phyloP scores from a whole-genome alignment of 35 echinoderm and acorn worm genomes.

The Stichopus chloronotus region DNA sequence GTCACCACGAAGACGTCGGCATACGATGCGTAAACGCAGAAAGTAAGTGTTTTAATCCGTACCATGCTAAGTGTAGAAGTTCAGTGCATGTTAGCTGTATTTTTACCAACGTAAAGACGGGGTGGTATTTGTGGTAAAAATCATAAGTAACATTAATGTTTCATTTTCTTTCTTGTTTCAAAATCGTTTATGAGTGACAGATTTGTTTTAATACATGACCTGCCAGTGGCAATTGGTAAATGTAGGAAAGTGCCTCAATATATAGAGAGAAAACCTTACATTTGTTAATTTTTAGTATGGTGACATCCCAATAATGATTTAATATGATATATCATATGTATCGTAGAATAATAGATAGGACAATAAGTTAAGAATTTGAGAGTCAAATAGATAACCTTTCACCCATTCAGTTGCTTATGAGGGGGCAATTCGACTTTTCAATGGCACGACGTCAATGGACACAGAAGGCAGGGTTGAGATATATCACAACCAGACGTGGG shows the following conservation, averaged over 20 bases:
- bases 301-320: not conserved
- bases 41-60: not conserved
- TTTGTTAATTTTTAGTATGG: not conserved
- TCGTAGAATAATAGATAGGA: not conserved
- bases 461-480: not conserved
- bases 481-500: slow-evolving; percentile 11
- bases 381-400: not conserved
- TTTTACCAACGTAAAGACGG: not conserved
- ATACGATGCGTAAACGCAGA: not conserved
- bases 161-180: not conserved
- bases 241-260: too few species aligned
- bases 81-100: not conserved
- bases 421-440: not conserved
- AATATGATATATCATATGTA: not conserved
- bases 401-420: not conserved
- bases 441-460: not conserved
- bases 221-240: not conserved
- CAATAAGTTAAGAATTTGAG: not conserved
- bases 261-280: not conserved
- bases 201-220: not conserved
- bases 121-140: not conserved
- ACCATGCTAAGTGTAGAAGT: too few species aligned
- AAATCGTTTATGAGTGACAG: not conserved
- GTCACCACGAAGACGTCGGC: not conserved
- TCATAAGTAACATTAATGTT: not conserved